Base-by-base conservation (phyloP, 1,140 invertebrate genomes). In the Gonioctena quinquepunctata region DNA sequence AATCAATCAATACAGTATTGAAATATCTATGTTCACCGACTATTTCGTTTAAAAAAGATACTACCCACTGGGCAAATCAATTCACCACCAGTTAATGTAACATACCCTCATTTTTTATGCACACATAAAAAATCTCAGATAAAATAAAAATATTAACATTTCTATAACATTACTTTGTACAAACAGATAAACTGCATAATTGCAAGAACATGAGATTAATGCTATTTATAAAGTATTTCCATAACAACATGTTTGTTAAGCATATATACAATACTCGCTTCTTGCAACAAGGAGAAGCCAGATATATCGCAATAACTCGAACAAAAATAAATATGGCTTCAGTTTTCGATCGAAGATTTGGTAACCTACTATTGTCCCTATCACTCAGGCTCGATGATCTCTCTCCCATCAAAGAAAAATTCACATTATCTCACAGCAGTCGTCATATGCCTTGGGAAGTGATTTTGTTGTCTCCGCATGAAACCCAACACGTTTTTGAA, bases 401-500 rank as follows among this genome's bases (percentile, higher is more conserved):
- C 78, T 81, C 79, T 77, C 79, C 77, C 75, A 69, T 33, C 63
- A 64, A 63, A 28, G 21, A 6, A 59, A 18, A 59, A 25, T 16
- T 54, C 21, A 42, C 33, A n/a, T 16, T 59, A 82, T 67, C 77
- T 79, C 5, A 83, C 78, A 13, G 77, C 75, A n/a, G 74, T 77
- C 3, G 80, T 77, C 25, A 81, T 67, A 3, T 80, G 75, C 33
- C 77, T 70, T 2, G 76, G 79, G 68, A 82, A 82, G 52, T 72
- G 77, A 50, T 79, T 71, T 33, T 80, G 79, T 56, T 73, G 70
- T 50, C 78, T 80, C 56, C 80, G 79, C 22, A 89, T 80, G 59
- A 85, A 85, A 1, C 82, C 84, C 2, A 86, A 77, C 8, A 92
- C 81, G 25, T 89, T 87, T 66, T 85, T 84, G 28, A 93, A 88